Percentiles rank a stretch among this genome's conserved stretches.
Evolutionary conservation across 2,888 invertebrate species (phyloP).

Genomic region (Nezara viridula): DNA sequence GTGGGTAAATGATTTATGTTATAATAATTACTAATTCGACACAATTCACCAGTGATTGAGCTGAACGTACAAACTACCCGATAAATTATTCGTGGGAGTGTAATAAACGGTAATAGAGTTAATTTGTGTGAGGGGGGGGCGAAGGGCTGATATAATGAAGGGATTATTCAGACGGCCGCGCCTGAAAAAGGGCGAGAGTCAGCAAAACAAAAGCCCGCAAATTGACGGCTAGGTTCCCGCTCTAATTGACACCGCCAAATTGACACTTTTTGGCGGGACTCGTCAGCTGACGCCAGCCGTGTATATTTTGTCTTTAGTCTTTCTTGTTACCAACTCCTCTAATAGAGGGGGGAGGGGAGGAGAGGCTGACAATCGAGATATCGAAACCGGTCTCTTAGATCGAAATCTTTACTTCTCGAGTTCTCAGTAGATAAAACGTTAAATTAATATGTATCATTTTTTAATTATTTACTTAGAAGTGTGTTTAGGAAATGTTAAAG

Average conservation of each 20-base stretch:
- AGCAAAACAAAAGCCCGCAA: conserved; percentile 57
- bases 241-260: conserved; percentile 56
- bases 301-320: conserved; percentile 52
- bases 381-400: neutral
- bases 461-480: too few species aligned
- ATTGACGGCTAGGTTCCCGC: conserved; percentile 45
- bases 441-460: too few species aligned
- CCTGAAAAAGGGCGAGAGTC: conserved; percentile 53
- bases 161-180: conserved; percentile 8
- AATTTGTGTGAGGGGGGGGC: neutral
- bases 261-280: conserved; percentile 54
- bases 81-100: conserved; percentile 10
- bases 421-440: neutral
- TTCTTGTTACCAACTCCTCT: conserved; percentile 22
- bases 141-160: conserved; percentile 39
- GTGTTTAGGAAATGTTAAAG: too few species aligned
- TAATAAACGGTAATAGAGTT: conserved; percentile 31
- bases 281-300: conserved; percentile 45
- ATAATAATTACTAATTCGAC: neutral
- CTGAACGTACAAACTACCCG: neutral
- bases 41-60: neutral
- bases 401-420: neutral
- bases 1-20: neutral
- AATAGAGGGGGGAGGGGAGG: too few species aligned
- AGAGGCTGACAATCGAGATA: neutral